phyloP scores from a whole-genome alignment of 2,113 vertebrate genomes.

The Nycticryphes semicollaris region DNA sequence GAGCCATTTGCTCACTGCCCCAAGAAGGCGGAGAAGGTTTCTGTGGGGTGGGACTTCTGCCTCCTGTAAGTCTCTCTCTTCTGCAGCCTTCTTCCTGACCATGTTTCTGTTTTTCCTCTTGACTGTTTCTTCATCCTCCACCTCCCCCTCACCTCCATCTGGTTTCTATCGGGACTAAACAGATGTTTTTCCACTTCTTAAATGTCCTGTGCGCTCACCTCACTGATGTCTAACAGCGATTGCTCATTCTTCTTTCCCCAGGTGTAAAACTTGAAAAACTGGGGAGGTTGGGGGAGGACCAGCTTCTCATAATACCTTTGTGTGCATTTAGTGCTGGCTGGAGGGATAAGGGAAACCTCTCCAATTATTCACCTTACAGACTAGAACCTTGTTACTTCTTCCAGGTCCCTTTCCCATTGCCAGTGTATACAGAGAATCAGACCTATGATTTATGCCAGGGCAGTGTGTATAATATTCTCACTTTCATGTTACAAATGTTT shows the following conservation, averaged over 20 bases:
- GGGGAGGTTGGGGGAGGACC: neutral
- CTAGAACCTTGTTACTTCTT: conserved; percentile 21
- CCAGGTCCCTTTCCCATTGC: neutral
- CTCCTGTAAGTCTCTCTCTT: conserved; percentile 8
- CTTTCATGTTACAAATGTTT: conserved; percentile 64
- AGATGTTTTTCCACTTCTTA: conserved; percentile 79
- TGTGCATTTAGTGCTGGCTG: neutral
- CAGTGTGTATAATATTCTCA: conserved; percentile 33
- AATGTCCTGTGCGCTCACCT: conserved; percentile 67
- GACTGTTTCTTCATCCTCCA: neutral
- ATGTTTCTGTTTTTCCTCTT: conserved; percentile 53
- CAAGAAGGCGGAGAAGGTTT: neutral
- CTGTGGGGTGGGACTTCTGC: neutral
- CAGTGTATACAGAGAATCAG: conserved; percentile 26
- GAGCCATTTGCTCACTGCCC: neutral
- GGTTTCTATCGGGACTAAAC: conserved; percentile 75
- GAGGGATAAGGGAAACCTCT: neutral
- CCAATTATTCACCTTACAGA: conserved; percentile 13
- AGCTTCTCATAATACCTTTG: neutral
- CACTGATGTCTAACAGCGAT: conserved; percentile 42
- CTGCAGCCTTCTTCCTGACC: conserved; percentile 65
- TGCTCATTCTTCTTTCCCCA: conserved; percentile 64
- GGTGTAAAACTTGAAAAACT: conserved; percentile 59
- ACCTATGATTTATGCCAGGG: conserved; percentile 48
- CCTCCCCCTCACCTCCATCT: conserved; percentile 65